Conservation (phyloP, 2,797 vertebrate genomes). For the Numenius phaeopus region DNA sequence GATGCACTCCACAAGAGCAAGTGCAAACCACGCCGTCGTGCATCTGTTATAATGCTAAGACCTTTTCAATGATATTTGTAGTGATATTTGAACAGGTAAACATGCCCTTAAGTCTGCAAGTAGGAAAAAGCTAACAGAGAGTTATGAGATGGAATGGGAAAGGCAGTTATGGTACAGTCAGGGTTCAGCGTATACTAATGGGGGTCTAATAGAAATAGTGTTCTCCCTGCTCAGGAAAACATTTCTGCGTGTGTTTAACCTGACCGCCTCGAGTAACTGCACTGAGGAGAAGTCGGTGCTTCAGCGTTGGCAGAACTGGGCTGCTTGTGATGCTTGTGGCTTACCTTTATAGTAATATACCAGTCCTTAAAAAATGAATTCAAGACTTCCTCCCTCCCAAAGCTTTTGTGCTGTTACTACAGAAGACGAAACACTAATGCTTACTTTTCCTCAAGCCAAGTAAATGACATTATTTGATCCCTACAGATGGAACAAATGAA, state of each 20-base stretch:
- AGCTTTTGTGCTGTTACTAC: not conserved
- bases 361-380: not conserved
- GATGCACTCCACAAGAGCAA: constrained; percentile 4
- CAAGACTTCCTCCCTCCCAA: not conserved
- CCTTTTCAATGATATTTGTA: constrained; percentile 57
- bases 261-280: not conserved
- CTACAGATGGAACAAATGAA: not conserved
- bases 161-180: not conserved
- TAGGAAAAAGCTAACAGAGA: constrained; percentile 32
- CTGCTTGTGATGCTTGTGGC: not conserved
- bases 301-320: not conserved
- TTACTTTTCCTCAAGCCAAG: not conserved
- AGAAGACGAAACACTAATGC: not conserved
- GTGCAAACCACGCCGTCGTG: not conserved
- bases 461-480: not conserved
- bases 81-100: constrained; percentile 68
- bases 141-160: not conserved
- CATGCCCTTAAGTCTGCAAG: constrained; percentile 23
- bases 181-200: not conserved
- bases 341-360: not conserved
- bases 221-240: not conserved
- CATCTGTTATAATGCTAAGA: constrained; percentile 65
- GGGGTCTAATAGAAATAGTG: not conserved
- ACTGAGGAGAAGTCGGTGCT: not conserved
- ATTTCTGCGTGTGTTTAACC: not conserved